phyloP scores from a whole-genome alignment of 2,888 invertebrate species.

The Coelogynopora nodosa region DNA sequence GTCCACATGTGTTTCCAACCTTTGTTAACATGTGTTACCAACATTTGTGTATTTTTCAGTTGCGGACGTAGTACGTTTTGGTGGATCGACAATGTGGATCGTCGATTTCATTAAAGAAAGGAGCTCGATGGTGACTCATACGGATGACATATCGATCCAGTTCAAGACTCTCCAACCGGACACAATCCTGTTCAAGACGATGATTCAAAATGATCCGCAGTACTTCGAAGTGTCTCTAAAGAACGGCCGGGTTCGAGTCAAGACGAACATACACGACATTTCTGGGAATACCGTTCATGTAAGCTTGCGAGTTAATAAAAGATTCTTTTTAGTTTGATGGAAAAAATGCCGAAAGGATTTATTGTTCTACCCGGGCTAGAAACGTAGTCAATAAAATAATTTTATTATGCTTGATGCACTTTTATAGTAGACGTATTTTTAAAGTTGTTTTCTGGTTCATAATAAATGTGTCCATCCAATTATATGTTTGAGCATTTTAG shows the following conservation, averaged over 20 bases:
- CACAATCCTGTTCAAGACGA: constrained; percentile 56
- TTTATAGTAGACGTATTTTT: too few species aligned
- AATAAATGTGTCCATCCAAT: too few species aligned
- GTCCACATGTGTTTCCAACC: too few species aligned
- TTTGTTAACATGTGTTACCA: not conserved
- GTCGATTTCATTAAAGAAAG: constrained; percentile 20
- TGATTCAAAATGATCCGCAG: constrained; percentile 48
- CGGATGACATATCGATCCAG: constrained; percentile 58
- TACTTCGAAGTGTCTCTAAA: constrained; percentile 54
- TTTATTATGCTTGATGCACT: too few species aligned
- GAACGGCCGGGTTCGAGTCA: constrained; percentile 53
- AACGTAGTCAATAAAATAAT: too few species aligned
- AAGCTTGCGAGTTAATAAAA: too few species aligned
- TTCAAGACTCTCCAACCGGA: constrained; percentile 55
- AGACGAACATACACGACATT: constrained; percentile 52
- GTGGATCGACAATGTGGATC: constrained; percentile 4
- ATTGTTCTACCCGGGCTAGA: too few species aligned
- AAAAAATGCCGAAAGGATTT: too few species aligned
- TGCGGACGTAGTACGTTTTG: not conserved
- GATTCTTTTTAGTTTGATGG: too few species aligned
- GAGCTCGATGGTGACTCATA: constrained; percentile 51
- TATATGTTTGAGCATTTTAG: too few species aligned
- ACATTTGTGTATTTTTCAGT: not conserved
- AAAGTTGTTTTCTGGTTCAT: too few species aligned
- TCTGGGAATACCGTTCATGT: not conserved